These are phyloP conservation scores for Octodonta nipae DNA, from an alignment of 2,888 invertebrate species.

Conservation along the genomic window DNA sequence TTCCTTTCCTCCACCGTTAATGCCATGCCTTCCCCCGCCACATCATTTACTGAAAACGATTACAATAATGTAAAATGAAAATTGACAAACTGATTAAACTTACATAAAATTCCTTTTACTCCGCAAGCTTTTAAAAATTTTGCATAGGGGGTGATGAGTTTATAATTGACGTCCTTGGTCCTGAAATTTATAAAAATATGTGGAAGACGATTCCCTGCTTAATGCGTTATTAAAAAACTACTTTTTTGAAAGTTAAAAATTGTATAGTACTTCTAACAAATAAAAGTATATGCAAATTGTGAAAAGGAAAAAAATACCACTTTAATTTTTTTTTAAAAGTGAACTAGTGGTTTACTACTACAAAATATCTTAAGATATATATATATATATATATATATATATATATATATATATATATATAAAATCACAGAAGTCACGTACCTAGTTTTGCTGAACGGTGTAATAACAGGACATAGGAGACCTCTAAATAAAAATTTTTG, in stretches of 20 bases:
- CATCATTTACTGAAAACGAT: conserved; percentile 56
- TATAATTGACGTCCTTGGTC: conserved; percentile 21
- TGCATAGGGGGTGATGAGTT: conserved; percentile 41
- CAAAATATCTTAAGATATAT: no score
- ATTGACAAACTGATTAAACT: no score
- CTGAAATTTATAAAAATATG: conserved; percentile 13
- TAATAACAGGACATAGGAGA: conserved; percentile 29
- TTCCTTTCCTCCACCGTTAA: conserved; percentile 57
- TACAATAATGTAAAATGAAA: no score
- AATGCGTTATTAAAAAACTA: conserved; percentile 5
- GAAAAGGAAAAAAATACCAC: no score
- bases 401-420: no score
- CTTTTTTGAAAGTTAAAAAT: background rate
- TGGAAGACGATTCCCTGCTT: no score
- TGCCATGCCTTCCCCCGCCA: conserved; percentile 62
- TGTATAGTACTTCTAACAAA: no score
- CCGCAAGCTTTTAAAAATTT: conserved; percentile 47
- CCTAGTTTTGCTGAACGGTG: conserved; percentile 27
- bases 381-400: no score
- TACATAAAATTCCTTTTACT: conserved; percentile 38
- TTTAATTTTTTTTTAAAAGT: no score
- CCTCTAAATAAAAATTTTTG: conserved; percentile 30
- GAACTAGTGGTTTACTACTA: no score
- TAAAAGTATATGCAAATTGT: no score
- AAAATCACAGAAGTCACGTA: no score